Evolutionary conservation across 2,888 invertebrate species (phyloP).

Genomic region (Agrenia bidenticulata): DNA sequence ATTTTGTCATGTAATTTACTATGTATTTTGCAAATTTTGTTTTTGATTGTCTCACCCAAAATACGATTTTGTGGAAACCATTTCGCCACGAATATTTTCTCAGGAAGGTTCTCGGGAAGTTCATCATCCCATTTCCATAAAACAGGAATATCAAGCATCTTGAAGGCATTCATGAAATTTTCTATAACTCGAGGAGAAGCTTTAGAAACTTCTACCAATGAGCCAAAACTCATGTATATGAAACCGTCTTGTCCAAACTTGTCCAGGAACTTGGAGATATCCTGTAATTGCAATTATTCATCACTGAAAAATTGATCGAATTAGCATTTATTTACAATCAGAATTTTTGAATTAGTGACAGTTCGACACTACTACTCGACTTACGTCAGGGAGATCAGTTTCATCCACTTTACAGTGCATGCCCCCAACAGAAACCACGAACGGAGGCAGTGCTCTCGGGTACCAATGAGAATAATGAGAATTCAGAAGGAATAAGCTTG

Average conservation of each 20-base stretch:
- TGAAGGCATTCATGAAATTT: conserved; percentile 43
- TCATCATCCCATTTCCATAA: conserved; percentile 43
- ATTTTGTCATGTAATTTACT: too few species aligned
- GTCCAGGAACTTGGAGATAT: conserved; percentile 43
- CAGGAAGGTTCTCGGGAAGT: conserved; percentile 29
- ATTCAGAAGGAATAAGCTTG: conserved; percentile 31
- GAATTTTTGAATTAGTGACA: too few species aligned
- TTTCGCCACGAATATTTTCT: conserved; percentile 31
- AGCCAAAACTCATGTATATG: conserved; percentile 50
- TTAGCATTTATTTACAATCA: too few species aligned
- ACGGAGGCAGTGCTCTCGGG: conserved; percentile 32
- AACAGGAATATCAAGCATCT: conserved; percentile 37
- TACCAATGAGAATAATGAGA: conserved; percentile 31
- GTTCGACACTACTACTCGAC: too few species aligned
- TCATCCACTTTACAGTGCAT: background rate
- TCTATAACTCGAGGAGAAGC: conserved; percentile 37
- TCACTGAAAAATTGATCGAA: too few species aligned
- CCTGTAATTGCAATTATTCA: conserved; percentile 28
- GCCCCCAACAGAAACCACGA: conserved; percentile 29
- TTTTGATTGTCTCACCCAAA: conserved; percentile 26
- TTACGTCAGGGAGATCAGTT: background rate
- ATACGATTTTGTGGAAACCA: conserved; percentile 48
- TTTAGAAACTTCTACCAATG: conserved; percentile 42
- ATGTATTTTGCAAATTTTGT: too few species aligned
- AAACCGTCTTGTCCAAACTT: conserved; percentile 41